A percentile compares a stretch with the other conserved stretches of the same genome.
phyloP scores from a whole-genome alignment of 2,888 invertebrate species.

The Hydraecia micacea region DNA sequence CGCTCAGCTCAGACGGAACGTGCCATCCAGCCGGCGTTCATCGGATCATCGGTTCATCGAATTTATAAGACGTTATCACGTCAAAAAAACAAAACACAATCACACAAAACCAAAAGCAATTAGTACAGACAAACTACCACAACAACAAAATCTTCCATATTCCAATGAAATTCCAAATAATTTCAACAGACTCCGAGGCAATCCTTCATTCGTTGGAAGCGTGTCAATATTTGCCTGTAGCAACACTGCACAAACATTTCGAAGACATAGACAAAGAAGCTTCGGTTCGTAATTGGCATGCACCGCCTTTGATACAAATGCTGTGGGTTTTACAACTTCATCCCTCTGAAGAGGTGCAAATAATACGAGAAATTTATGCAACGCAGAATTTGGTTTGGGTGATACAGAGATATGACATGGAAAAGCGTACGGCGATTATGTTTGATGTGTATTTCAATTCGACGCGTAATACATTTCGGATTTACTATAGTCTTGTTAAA shows the following conservation, averaged over 20 bases:
- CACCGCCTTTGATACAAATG: conserved; percentile 68
- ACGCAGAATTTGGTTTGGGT: conserved; percentile 12
- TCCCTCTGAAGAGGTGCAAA: conserved; percentile 38
- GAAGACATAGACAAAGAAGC: conserved; percentile 72
- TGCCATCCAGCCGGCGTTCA: too few relatives aligned
- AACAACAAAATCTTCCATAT: conserved; percentile 22
- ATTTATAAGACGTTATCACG: too few relatives aligned
- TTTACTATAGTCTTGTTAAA: background rate
- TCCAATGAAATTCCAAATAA: conserved; percentile 41
- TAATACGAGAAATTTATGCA: conserved; percentile 47
- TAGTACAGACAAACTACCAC: conserved; percentile 6
- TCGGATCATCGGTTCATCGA: too few relatives aligned
- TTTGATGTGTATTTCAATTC: background rate
- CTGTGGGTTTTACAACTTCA: conserved; percentile 44
- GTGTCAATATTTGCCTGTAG: conserved; percentile 79
- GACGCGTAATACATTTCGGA: background rate
- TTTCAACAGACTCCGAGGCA: conserved; percentile 40
- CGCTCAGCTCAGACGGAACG: too few relatives aligned
- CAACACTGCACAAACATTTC: conserved; percentile 67
- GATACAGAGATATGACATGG: background rate
- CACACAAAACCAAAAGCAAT: background rate
- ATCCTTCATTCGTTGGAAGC: conserved; percentile 62
- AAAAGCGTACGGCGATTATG: background rate
- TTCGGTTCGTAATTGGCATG: conserved; percentile 74
- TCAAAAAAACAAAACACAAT: conserved; percentile 2